These are phyloP conservation scores for Setophaga kirtlandii DNA, from an alignment of 2,113 vertebrate genomes.

Conservation along the genomic window DNA sequence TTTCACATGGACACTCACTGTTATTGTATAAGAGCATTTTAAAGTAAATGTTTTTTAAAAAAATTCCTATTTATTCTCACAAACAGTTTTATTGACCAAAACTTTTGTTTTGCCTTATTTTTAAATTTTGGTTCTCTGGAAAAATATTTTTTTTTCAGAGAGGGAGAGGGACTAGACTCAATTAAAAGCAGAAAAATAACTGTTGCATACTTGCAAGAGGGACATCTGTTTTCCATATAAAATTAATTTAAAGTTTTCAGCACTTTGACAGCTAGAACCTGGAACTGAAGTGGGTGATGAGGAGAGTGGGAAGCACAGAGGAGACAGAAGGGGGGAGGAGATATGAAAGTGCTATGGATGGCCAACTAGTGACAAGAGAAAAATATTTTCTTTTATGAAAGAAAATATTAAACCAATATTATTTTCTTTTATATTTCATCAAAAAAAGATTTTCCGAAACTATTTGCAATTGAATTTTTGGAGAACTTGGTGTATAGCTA, in stretches of 20 bases:
- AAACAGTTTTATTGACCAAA: not conserved
- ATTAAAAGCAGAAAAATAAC: not conserved
- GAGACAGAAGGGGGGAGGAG: fast-evolving
- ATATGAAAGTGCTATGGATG: not conserved
- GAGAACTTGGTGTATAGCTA: not conserved
- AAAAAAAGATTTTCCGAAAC: not conserved
- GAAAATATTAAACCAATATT: not conserved
- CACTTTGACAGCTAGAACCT: not conserved
- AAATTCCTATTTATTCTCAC: not conserved
- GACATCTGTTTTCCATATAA: not conserved
- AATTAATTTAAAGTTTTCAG: not conserved
- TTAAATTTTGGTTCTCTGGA: not conserved
- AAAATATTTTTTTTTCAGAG: not conserved
- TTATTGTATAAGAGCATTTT: not conserved
- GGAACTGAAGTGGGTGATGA: not conserved
- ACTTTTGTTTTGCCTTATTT: not conserved
- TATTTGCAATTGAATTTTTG: not conserved
- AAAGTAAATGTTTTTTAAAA: not conserved
- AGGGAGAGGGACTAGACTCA: not conserved
- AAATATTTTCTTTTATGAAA: not conserved
- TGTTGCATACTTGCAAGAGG: not conserved
- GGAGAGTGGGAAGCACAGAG: not conserved
- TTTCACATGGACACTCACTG: not conserved
- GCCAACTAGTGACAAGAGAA: not conserved
- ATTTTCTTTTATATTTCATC: not conserved